Evolutionary conservation across 2,113 vertebrate genomes (phyloP).

Genomic region (Varanus komodoensis): DNA sequence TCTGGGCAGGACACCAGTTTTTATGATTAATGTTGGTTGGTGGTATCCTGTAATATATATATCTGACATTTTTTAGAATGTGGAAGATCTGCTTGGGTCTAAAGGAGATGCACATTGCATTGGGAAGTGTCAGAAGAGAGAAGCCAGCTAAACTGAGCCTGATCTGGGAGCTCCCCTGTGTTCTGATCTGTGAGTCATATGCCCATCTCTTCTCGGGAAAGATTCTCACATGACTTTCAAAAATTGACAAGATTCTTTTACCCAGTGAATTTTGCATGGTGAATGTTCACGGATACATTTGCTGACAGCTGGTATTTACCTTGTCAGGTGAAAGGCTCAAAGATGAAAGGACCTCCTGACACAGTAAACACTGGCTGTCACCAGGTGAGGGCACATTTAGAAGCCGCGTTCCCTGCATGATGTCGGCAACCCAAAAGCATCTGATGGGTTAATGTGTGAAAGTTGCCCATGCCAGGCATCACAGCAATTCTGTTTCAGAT

Average conservation of each 20-base stretch:
- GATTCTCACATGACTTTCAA: constrained; percentile 28
- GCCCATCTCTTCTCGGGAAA: not conserved
- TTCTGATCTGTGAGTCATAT: not conserved
- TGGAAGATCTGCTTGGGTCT: not conserved
- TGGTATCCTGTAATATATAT: not conserved
- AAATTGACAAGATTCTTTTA: constrained; percentile 24
- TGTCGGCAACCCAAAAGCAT: not conserved
- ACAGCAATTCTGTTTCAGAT: not conserved
- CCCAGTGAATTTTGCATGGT: constrained; percentile 5
- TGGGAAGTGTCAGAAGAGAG: not conserved
- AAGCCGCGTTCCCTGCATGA: not conserved
- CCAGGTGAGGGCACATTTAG: constrained; percentile 28
- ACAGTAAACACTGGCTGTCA: constrained; percentile 17
- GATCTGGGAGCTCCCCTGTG: not conserved
- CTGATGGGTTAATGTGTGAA: constrained; percentile 10
- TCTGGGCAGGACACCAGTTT: not conserved
- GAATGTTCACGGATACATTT: constrained; percentile 6
- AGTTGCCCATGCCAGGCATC: not conserved
- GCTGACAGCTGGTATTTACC: constrained; percentile 16
- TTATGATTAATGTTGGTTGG: not conserved
- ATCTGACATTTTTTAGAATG: not conserved
- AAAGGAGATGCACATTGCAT: not conserved
- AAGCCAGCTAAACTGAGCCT: not conserved
- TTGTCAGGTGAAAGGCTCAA: constrained; percentile 25
- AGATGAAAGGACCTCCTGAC: constrained; percentile 14